Evolutionary conservation across 2,888 invertebrate species (phyloP).

Genomic region (Lampropteryx suffumata): DNA sequence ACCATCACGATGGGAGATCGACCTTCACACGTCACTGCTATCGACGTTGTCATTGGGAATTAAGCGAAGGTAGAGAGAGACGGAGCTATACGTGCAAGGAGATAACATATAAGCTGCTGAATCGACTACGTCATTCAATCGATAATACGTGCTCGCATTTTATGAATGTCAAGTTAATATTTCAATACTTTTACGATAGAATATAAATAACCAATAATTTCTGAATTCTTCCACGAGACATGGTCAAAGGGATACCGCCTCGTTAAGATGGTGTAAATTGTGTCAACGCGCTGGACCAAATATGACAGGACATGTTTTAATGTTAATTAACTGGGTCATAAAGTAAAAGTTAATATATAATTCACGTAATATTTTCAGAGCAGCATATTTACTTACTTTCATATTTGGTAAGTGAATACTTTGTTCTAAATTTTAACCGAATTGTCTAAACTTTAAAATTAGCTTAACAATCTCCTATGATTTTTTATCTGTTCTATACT

Average conservation of each 20-base stretch:
- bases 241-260: background rate
- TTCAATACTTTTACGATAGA: background rate
- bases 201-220: background rate
- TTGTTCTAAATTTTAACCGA: too few relatives aligned
- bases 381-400: too few relatives aligned
- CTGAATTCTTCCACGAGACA: background rate
- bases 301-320: background rate
- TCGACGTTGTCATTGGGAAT: conserved; percentile 21
- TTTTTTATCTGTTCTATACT: too few relatives aligned
- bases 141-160: conserved; percentile 11
- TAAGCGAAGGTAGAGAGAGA: conserved; percentile 5
- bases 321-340: too few relatives aligned
- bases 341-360: too few relatives aligned
- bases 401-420: too few relatives aligned
- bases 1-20: conserved; percentile 18
- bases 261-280: background rate
- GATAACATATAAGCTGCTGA: conserved; percentile 7
- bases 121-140: conserved; percentile 3
- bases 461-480: too few relatives aligned
- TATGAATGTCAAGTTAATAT: background rate
- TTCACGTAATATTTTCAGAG: too few relatives aligned
- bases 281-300: background rate
- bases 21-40: conserved; percentile 21
- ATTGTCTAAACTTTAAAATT: too few relatives aligned
- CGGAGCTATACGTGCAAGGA: conserved; percentile 3